phyloP scores from a whole-genome alignment of 2,797 vertebrate species.

The Falco naumanni region DNA sequence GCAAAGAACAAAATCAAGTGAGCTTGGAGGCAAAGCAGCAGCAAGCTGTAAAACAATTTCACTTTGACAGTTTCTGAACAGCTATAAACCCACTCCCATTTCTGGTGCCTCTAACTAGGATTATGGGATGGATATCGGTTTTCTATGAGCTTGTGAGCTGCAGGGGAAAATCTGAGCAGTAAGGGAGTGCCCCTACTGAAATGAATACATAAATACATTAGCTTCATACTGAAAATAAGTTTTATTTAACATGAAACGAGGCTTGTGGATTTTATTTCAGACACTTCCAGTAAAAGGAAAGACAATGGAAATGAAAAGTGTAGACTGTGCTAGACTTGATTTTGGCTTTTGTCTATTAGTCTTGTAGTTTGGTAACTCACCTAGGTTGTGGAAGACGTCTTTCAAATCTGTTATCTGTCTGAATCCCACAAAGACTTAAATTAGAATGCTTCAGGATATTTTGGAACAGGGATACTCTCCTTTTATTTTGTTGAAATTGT shows the following conservation, averaged over 20 bases:
- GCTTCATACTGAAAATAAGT: background rate
- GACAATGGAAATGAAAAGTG: background rate
- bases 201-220: background rate
- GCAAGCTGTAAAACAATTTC: background rate
- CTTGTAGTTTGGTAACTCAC: background rate
- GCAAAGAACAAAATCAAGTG: background rate
- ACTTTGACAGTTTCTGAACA: background rate
- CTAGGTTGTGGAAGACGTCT: background rate
- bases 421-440: background rate
- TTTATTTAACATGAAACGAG: background rate
- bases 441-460: background rate
- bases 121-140: background rate
- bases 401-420: background rate
- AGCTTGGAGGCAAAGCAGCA: background rate
- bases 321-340: rapidly evolving
- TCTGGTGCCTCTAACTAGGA: background rate
- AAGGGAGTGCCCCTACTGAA: background rate
- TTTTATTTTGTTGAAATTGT: background rate
- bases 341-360: background rate
- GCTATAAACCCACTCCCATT: background rate
- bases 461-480: background rate
- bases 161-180: background rate
- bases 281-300: background rate
- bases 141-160: background rate
- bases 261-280: background rate